Base-by-base conservation (phyloP, 35 echinoderm and acorn worm genomes). In the Eucidaris tribuloides region DNA sequence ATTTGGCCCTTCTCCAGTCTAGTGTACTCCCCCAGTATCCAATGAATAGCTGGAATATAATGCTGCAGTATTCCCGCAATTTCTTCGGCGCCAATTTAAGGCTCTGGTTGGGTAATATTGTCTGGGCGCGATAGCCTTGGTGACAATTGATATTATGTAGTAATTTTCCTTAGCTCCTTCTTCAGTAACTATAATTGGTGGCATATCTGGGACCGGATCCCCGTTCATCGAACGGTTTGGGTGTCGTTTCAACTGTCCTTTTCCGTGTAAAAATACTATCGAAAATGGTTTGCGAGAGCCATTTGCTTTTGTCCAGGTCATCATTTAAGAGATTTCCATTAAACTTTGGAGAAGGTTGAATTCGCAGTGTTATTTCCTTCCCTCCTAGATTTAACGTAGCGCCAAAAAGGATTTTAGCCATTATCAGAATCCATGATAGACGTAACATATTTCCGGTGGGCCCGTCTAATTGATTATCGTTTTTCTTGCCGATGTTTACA, bases 1-100 rank as follows among this genome's bases (percentile, higher is more conserved):
- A 82, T 20, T 86, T 81, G 18, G 86, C 92, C 33, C 48, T 79
- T 55, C 52, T 76, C 80, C 86, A 94, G 40, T 94, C 86, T 30
- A 76, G 19, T 58, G 83, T 28, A 92, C 7, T 28, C 44, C 56
- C 18, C 72, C 71, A 14, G 27, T 63, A 39, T 87, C 85, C 19
- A 87, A 43, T 11, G 52, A 87, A 13, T n/a, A 18, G 22, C 40
- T 39, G 50, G 50, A 78, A 87, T 24, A 87, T 64, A 27, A n/a
- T n/a, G n/a, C 6, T 41, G 25, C 5, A 90, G 64, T 0, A 83
- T 74, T 17, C 65, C 64, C 48, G 68, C 45, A 46, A 90, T 77
- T 62, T 90, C 88, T 5, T 76, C 29, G 6, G 88, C 88, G 22
- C 66, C 65, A 34, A 76, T 13, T 39, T 77, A 77, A 6, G 78